Conservation (phyloP, 2,797 vertebrate species). For the Notoglanidium macrostoma region DNA sequence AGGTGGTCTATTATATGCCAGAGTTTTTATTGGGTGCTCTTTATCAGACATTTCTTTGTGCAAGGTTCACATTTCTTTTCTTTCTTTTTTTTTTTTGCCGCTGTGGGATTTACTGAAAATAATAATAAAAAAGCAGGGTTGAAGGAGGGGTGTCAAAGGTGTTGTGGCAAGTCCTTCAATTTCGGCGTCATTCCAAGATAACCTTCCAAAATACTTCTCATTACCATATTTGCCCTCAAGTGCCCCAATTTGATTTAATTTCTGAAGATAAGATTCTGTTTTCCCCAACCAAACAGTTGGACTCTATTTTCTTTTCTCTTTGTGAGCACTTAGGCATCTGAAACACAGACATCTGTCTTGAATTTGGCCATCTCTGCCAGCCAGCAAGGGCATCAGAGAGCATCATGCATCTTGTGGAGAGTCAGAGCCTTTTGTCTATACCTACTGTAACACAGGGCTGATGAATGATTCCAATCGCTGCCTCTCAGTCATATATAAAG, state of each 20-base stretch:
- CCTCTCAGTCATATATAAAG: slow-evolving; percentile 62
- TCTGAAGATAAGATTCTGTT: slow-evolving; percentile 55
- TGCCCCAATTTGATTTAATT: slow-evolving; percentile 58
- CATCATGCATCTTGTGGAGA: slow-evolving; percentile 57
- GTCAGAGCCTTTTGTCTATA: slow-evolving; percentile 59
- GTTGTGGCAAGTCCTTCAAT: slow-evolving; percentile 42
- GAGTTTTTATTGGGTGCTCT: slow-evolving; percentile 31
- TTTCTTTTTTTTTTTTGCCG: slow-evolving; percentile 7
- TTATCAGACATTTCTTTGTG: slow-evolving; percentile 31
- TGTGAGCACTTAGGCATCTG: slow-evolving; percentile 56
- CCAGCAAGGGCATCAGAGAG: slow-evolving; percentile 56
- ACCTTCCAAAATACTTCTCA: slow-evolving; percentile 48
- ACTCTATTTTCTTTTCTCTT: slow-evolving; percentile 46
- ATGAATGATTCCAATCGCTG: slow-evolving; percentile 61
- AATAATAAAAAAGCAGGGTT: slow-evolving; percentile 8
- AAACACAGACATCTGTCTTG: slow-evolving; percentile 59
- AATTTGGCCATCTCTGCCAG: slow-evolving; percentile 58
- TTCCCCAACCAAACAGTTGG: slow-evolving; percentile 46
- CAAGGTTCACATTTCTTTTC: slow-evolving; percentile 13
- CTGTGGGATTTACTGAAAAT: slow-evolving; percentile 13
- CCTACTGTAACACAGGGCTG: slow-evolving; percentile 54
- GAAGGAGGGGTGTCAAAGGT: slow-evolving; percentile 32
- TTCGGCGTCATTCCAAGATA: slow-evolving; percentile 47
- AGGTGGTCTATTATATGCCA: slow-evolving; percentile 41
- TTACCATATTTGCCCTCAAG: slow-evolving; percentile 55